Evolutionary conservation across 2,113 vertebrate genomes (phyloP), one percentile per base, ranked within the genome.

Genomic region (Arizona elegans): DNA sequence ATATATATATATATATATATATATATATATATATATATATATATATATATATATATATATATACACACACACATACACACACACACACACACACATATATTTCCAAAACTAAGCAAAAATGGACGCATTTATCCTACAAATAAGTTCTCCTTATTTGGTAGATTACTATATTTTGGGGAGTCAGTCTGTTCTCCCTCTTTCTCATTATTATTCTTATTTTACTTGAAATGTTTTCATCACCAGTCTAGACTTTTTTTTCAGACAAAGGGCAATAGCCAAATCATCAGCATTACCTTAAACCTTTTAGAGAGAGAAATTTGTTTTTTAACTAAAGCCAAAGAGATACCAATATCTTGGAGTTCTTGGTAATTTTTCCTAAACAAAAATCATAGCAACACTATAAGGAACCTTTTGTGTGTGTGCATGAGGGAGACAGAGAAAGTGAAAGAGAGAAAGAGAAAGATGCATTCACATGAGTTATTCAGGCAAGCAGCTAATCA

Each of bases 401-500:
- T 24, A 29, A 81, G 8, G 53, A 53, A 55, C 52, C 1, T 56
- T 52, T 0, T 88, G n/a, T 56, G 3, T 56, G 29, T n/a, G 5
- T 29, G 91, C 92, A 92, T 93, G 50, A 21, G 2, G 15, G 86
- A 26, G n/a, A 58, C 19, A 58, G 56, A 58, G 56, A 59, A 7
- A 81, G 13, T 1, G n/a, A 81, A 7, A 81, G 15, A 75, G 6
- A 75, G n/a, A 38, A 1, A 38, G 2, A 81, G 70, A 75, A 15
- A 87, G 62, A 94, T 94, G 58, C 95, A 13, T 93, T 88, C 50
- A 89, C 90, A 95, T 94, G 90, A 97, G 96, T 96, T 95, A 95
- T 96, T 95, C 89, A 96, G 94, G 58, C 3, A 86, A 90, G 91
- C 93, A 91, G 93, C 94, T 96, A 95, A 96, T 96, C 95, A 96